These are phyloP conservation scores for Harmothoe impar DNA, from an alignment of 2,888 invertebrate genomes.

Conservation along the genomic window DNA sequence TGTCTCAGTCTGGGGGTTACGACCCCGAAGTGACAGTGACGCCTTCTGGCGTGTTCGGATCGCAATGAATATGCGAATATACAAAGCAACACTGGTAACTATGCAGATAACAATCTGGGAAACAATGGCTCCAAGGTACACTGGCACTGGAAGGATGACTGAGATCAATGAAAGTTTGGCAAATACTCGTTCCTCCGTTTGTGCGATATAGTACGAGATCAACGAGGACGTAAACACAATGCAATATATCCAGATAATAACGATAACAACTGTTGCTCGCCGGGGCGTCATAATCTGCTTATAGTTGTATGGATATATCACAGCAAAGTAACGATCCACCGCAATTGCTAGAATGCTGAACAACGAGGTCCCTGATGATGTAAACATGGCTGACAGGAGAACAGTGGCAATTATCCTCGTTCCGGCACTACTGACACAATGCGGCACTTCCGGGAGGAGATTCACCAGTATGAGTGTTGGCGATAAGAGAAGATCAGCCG, in stretches of 20 bases:
- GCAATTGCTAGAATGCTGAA: slow-evolving; percentile 52
- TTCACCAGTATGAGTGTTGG: neutral
- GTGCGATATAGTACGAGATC: slow-evolving; percentile 9
- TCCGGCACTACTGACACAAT: neutral
- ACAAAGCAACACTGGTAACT: slow-evolving; percentile 30
- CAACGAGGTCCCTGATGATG: slow-evolving; percentile 39
- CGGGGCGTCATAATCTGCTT: slow-evolving; percentile 52
- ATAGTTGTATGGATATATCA: slow-evolving; percentile 42
- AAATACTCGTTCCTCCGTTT: neutral
- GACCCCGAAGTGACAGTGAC: neutral
- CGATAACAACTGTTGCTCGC: neutral
- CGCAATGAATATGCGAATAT: slow-evolving; percentile 1
- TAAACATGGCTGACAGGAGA: slow-evolving; percentile 24
- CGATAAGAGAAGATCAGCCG: slow-evolving; percentile 1
- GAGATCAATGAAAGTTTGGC: neutral
- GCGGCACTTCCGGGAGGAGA: neutral
- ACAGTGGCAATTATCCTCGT: neutral
- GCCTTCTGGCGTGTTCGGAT: slow-evolving; percentile 9
- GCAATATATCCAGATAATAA: slow-evolving; percentile 38
- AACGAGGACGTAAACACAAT: neutral
- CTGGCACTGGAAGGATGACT: slow-evolving; percentile 28
- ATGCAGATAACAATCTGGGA: slow-evolving; percentile 32
- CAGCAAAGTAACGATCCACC: slow-evolving; percentile 51
- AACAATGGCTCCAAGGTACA: slow-evolving; percentile 46
- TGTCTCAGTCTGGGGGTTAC: neutral